Evolutionary conservation across 2,113 vertebrate genomes (phyloP).

Genomic region (Pomatorhinus ruficollis): DNA sequence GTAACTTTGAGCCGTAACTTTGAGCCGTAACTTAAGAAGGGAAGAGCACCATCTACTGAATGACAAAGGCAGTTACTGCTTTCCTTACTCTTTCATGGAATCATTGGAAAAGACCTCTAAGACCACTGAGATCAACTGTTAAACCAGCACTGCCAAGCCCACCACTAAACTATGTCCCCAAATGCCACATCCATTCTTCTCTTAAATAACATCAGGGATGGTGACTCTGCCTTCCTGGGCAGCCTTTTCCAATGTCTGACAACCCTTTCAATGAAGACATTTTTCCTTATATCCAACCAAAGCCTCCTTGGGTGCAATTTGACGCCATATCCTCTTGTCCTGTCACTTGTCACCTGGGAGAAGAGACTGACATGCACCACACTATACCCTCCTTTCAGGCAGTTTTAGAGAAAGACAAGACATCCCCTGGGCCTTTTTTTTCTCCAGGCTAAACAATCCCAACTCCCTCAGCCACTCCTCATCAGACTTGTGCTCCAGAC

Average conservation of each 20-base stretch:
- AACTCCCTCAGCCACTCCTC: background rate
- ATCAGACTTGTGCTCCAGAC: background rate
- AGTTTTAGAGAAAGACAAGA: background rate
- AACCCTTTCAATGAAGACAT: background rate
- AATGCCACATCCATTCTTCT: background rate
- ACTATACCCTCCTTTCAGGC: background rate
- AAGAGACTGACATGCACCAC: fast-evolving
- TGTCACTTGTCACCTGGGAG: background rate
- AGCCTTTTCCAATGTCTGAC: background rate
- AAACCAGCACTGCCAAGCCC: background rate
- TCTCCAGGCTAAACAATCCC: background rate
- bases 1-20: too few relatives aligned
- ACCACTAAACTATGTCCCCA: background rate
- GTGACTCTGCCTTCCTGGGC: background rate
- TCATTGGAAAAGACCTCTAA: background rate
- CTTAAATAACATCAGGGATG: background rate
- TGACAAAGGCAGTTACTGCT: background rate
- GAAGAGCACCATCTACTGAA: constrained; percentile 29
- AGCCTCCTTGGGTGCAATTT: fast-evolving
- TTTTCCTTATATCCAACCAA: background rate
- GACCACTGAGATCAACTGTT: background rate
- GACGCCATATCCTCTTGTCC: background rate
- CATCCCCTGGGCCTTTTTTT: background rate
- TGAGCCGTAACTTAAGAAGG: background rate
- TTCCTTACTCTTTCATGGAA: background rate